These are phyloP conservation scores for Parambassis ranga DNA, from an alignment of 2,797 vertebrate species.

Conservation along the genomic window DNA sequence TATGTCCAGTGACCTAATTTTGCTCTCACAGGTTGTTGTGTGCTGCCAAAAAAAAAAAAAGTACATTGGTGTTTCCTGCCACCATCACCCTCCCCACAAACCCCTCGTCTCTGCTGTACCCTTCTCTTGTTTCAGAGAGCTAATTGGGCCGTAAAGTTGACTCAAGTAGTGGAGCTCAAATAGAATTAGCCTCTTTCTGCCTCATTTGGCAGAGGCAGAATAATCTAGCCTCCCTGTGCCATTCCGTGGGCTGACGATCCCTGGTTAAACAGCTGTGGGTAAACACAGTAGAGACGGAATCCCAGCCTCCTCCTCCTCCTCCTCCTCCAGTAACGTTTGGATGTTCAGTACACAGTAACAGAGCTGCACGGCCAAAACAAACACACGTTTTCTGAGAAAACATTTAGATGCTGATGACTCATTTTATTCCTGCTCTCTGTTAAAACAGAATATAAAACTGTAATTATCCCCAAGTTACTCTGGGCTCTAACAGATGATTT, in stretches of 20 bases:
- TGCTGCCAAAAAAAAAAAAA: not conserved
- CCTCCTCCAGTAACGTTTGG: not conserved
- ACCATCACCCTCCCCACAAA: not conserved
- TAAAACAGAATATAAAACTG: not conserved
- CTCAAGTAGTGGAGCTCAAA: constrained; percentile 68
- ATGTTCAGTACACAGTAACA: constrained; percentile 33
- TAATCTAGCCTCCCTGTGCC: constrained; percentile 29
- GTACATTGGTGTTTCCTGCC: constrained; percentile 7
- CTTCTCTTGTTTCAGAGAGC: constrained; percentile 11
- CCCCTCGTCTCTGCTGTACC: not conserved
- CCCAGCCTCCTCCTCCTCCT: constrained; percentile 7
- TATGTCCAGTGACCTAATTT: not conserved
- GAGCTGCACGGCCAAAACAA: constrained; percentile 9
- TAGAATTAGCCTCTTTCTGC: constrained; percentile 66
- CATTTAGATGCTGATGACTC: no score
- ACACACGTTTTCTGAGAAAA: not conserved
- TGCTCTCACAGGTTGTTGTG: not conserved
- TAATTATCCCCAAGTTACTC: not conserved
- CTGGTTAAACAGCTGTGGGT: constrained; percentile 57
- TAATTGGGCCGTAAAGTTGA: constrained; percentile 65
- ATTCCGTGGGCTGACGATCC: constrained; percentile 8
- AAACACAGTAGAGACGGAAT: constrained; percentile 41
- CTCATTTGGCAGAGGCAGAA: constrained; percentile 66
- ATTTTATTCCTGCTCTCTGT: not conserved
- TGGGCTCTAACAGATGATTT: not conserved